Evolutionary conservation across 2,797 vertebrate genomes (phyloP).

Genomic region (Psittacula derbiana): DNA sequence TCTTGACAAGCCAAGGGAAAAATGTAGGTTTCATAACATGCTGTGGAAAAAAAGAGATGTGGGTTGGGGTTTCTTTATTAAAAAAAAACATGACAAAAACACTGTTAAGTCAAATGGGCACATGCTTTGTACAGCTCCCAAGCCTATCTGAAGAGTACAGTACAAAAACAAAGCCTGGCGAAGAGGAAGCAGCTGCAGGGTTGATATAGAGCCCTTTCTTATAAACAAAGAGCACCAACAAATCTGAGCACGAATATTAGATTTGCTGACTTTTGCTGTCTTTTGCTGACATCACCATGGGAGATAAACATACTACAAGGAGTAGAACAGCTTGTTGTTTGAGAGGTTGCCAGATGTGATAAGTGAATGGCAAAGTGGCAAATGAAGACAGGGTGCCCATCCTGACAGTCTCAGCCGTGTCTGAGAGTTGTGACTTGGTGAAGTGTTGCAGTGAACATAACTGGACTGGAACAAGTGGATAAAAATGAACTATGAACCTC

Average conservation of each 20-base stretch:
- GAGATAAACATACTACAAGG: conserved; percentile 77
- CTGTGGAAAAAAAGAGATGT: background rate
- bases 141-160: conserved; percentile 47
- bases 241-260: conserved; percentile 76
- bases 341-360: conserved; percentile 75
- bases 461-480: conserved; percentile 73
- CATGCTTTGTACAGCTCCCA: conserved; percentile 54
- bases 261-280: conserved; percentile 72
- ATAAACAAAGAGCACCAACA: conserved; percentile 74
- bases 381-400: conserved; percentile 47
- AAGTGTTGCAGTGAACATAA: conserved; percentile 62
- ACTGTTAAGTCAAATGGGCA: background rate
- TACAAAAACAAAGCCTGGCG: conserved; percentile 66
- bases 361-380: conserved; percentile 70
- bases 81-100: background rate
- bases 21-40: background rate
- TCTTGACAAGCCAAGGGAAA: background rate
- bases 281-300: conserved; percentile 74
- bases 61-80: background rate
- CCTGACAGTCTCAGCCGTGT: conserved; percentile 15
- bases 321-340: conserved; percentile 71
- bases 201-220: conserved; percentile 70
- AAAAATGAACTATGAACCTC: conserved; percentile 65
- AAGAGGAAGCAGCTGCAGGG: conserved; percentile 79
- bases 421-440: conserved; percentile 14